Evolutionary conservation across 2,113 vertebrate species (phyloP).

Genomic region (Coregonus clupeaformis): DNA sequence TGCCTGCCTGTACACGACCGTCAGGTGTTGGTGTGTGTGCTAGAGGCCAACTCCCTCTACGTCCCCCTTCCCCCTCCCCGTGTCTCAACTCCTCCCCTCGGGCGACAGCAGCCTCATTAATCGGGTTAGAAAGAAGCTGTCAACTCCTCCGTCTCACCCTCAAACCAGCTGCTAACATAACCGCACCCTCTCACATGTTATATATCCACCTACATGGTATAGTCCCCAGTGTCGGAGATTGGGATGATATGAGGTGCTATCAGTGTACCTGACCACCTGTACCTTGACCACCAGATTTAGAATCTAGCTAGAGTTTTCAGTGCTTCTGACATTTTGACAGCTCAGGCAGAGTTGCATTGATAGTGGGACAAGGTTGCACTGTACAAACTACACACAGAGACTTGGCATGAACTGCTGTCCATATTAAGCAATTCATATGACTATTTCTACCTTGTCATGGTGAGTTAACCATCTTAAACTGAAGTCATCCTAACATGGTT

Average conservation of each 20-base stretch:
- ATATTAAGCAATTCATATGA: too few species aligned
- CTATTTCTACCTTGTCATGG: too few species aligned
- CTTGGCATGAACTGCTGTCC: too few species aligned
- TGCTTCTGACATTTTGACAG: too few species aligned
- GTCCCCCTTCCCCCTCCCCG: conserved; percentile 20
- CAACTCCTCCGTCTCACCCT: conserved; percentile 1
- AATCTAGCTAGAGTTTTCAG: too few species aligned
- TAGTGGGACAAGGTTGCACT: too few species aligned
- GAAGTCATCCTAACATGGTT: not conserved
- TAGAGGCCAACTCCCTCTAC: conserved; percentile 14
- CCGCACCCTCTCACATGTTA: not conserved
- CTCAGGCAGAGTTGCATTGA: too few species aligned
- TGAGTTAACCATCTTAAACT: not conserved
- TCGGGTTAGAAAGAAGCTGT: conserved; percentile 46
- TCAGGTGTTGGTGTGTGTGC: not conserved
- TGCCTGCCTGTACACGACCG: conserved; percentile 51
- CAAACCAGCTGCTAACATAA: not conserved
- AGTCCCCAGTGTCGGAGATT: not conserved
- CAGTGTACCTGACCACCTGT: too few species aligned
- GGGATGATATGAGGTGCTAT: too few species aligned
- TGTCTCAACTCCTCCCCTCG: conserved; percentile 36
- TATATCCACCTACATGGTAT: not conserved
- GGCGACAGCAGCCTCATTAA: conserved; percentile 28
- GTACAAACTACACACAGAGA: too few species aligned
- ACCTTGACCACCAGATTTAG: too few species aligned